Percentiles rank a stretch among this genome's conserved stretches.
Conservation (phyloP, 37 sponge, comb jelly and placozoan species). For the Bolinopsis microptera region DNA sequence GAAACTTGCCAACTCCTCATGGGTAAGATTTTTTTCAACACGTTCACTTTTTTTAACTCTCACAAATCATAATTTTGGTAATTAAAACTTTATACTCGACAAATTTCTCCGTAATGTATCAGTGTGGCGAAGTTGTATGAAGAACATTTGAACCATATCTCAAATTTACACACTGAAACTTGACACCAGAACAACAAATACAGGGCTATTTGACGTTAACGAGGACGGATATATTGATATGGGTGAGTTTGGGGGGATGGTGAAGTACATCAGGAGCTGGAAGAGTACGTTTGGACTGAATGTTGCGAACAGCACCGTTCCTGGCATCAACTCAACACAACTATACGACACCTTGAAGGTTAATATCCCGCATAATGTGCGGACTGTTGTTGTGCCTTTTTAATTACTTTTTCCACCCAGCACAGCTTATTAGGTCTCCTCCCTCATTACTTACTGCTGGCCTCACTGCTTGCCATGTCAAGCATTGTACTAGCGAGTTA, state of each 20-base stretch:
- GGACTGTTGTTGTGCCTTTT: background rate
- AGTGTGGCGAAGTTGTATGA: no score
- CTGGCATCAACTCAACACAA: background rate
- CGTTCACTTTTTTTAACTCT: no score
- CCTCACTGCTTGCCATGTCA: background rate
- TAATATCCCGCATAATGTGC: background rate
- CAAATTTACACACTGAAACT: background rate
- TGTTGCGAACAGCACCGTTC: background rate
- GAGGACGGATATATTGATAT: background rate
- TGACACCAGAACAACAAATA: background rate
- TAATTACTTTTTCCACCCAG: background rate
- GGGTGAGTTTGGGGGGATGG: background rate
- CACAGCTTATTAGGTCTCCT: background rate
- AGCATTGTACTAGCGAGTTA: no score
- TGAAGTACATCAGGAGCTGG: background rate
- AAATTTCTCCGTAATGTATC: no score
- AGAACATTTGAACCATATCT: no score
- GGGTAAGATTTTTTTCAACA: background rate
- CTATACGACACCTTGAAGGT: conserved; percentile 32
- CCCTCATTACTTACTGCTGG: background rate
- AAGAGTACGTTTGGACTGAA: background rate
- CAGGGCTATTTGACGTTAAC: conserved; percentile 19
- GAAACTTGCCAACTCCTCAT: conserved; percentile 43
- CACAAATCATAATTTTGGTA: no score
- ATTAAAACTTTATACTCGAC: no score